A percentile compares a stretch with the other conserved stretches of the same genome.
Conservation (phyloP, 2,888 invertebrate genomes). For the Lasioglossum morio region DNA sequence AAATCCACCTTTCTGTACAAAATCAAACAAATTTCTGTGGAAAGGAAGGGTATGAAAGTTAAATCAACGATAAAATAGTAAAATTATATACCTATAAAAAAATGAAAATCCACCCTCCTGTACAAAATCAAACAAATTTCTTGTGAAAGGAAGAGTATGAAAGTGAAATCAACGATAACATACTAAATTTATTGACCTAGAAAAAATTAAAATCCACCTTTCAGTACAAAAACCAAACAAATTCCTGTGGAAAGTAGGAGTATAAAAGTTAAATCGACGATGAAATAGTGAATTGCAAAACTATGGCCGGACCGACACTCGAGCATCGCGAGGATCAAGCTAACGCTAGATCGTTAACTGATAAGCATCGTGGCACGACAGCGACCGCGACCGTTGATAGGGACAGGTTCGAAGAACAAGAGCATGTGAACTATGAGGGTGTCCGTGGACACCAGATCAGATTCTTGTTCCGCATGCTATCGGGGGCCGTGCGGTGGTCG, state of each 20-base stretch:
- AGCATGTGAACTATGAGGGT: constrained; percentile 75
- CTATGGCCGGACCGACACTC: neutral
- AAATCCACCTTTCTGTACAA: no score
- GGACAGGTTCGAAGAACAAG: constrained; percentile 57
- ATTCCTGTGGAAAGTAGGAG: no score
- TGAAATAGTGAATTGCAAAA: neutral
- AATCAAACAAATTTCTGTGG: no score
- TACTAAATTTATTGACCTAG: neutral
- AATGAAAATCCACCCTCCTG: no score
- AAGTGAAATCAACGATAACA: neutral
- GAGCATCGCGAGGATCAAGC: constrained; percentile 16
- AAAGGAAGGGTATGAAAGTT: no score
- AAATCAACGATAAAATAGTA: no score
- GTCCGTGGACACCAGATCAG: constrained; percentile 72
- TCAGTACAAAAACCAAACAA: no score
- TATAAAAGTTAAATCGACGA: no score
- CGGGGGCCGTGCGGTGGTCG: constrained; percentile 53
- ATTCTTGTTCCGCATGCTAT: constrained; percentile 73
- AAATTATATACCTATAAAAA: no score
- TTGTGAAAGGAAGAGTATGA: no score
- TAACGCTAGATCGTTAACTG: constrained; percentile 24
- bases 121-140: no score
- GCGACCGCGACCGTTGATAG: constrained; percentile 38
- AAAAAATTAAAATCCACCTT: neutral
- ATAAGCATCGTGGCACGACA: constrained; percentile 35